phyloP scores from a whole-genome alignment of 2,113 vertebrate species.

The Nannobrachium achirus region DNA sequence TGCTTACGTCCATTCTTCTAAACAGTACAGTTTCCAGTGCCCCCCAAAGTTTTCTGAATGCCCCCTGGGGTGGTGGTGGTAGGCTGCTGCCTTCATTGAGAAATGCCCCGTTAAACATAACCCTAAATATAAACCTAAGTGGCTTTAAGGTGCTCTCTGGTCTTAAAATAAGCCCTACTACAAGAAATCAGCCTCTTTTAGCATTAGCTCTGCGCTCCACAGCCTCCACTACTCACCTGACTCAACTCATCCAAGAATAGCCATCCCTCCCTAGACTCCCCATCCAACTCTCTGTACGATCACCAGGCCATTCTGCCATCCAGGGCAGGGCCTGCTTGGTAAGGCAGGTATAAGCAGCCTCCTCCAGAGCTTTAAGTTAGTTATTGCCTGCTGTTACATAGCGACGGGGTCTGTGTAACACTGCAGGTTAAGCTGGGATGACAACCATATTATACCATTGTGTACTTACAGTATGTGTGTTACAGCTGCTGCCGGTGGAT shows the following conservation, averaged over 20 bases:
- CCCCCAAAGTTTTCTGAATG: not conserved
- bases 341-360: not conserved
- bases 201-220: slow-evolving; percentile 30
- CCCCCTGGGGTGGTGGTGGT: not conserved
- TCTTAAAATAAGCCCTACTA: slow-evolving; percentile 17
- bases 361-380: not conserved
- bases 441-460: slow-evolving; percentile 19
- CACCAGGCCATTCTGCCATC: not conserved
- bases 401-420: too few species aligned
- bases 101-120: slow-evolving; percentile 9
- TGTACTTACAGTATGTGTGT: too few species aligned
- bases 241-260: slow-evolving; percentile 44
- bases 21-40: too few species aligned
- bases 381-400: slow-evolving; percentile 26
- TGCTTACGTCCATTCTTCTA: too few species aligned
- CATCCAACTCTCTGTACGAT: not conserved
- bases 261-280: not conserved
- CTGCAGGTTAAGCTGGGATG: slow-evolving; percentile 44
- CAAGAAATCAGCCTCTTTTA: slow-evolving; percentile 19
- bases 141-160: slow-evolving; percentile 1
- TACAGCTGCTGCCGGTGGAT: too few species aligned
- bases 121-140: slow-evolving; percentile 28
- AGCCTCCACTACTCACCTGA: slow-evolving; percentile 2
- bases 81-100: not conserved
- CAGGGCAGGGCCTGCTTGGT: not conserved